Evolutionary conservation across 92 coral and sea anemone genomes (phyloP).

Genomic region (Palythoa caribaeorum): DNA sequence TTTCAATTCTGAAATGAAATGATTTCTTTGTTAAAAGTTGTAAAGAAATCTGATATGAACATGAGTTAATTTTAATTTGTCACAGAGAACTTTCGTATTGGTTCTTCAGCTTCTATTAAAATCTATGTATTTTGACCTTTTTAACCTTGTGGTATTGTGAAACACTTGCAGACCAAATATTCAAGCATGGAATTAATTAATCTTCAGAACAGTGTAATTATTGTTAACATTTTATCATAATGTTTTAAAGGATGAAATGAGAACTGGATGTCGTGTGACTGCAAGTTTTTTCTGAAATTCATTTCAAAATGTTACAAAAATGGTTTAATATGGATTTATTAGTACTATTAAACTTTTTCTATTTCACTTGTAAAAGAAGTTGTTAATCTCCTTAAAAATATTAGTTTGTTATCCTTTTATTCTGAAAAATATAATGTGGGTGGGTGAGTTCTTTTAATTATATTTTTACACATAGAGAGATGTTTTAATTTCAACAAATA

Average conservation of each 20-base stretch:
- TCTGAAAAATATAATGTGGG: no score
- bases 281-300: background rate
- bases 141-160: constrained; percentile 14
- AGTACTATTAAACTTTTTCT: no score
- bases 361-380: no score
- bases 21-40: background rate
- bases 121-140: constrained; percentile 24
- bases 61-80: background rate
- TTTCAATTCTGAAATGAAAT: background rate
- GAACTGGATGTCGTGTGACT: background rate
- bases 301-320: no score
- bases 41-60: background rate
- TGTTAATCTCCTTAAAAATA: no score
- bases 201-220: background rate
- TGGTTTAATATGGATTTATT: no score
- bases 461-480: no score
- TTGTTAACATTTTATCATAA: no score
- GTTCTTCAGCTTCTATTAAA: background rate
- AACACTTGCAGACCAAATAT: background rate
- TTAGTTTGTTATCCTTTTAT: no score
- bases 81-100: no score
- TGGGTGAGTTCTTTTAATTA: no score
- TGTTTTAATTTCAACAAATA: no score
- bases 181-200: background rate
- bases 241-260: background rate